A percentile compares a stretch with the other conserved stretches of the same genome.
Conservation (phyloP, 2,113 vertebrate species). For the Pachypanchax playfairii region DNA sequence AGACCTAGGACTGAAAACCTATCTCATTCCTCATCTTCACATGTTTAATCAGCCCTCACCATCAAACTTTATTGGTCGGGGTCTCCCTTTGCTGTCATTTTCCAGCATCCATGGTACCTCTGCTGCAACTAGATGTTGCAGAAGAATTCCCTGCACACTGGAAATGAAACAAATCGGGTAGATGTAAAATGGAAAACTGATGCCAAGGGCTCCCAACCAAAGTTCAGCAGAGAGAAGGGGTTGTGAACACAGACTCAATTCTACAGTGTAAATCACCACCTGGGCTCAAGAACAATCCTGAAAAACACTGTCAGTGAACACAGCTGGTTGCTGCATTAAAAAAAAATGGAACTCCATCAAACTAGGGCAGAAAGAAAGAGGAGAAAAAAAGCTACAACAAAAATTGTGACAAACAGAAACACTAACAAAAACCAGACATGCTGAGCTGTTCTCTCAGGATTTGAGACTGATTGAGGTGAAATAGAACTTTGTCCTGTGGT, state of each 20-base stretch:
- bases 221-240: not conserved
- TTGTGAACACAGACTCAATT: not conserved
- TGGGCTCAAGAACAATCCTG: not conserved
- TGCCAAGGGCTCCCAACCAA: not conserved
- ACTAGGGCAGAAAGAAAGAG: not conserved
- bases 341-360: constrained; percentile 5
- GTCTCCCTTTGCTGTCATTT: not conserved
- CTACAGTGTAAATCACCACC: not conserved
- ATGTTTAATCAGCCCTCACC: not conserved
- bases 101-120: not conserved
- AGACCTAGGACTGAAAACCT: not conserved
- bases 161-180: not conserved
- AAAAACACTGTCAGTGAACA: not conserved
- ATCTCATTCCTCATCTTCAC: not conserved
- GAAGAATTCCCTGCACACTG: not conserved
- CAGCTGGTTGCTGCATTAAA: not conserved
- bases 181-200: not conserved
- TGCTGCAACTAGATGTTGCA: not conserved
- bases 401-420: too few relatives aligned
- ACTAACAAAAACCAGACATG: not conserved
- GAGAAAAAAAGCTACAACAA: too few relatives aligned
- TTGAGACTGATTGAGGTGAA: not conserved
- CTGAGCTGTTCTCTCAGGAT: not conserved
- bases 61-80: not conserved
- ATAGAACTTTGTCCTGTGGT: not conserved